Conservation (phyloP, 2,888 invertebrate genomes). For the Dinocampus coccinellae region DNA sequence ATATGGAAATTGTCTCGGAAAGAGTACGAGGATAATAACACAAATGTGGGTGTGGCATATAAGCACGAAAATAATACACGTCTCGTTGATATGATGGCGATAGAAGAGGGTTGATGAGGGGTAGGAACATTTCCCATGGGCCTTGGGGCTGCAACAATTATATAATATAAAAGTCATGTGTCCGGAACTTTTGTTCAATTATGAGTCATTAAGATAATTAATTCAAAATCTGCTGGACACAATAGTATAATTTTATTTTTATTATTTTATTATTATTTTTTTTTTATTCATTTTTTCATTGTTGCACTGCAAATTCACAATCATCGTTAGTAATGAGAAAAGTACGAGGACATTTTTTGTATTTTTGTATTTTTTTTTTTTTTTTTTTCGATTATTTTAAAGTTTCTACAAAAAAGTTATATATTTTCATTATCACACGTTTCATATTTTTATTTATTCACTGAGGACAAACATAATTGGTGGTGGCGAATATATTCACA, state of each 20-base stretch:
- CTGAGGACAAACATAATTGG: too few relatives aligned
- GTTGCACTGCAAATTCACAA: too few relatives aligned
- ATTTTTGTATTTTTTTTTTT: too few relatives aligned
- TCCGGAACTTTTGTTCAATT: constrained; percentile 32
- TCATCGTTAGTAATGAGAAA: too few relatives aligned
- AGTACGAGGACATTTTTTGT: too few relatives aligned
- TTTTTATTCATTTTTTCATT: neutral
- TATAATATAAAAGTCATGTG: constrained; percentile 27
- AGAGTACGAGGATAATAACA: constrained; percentile 2
- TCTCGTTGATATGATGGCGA: constrained; percentile 16
- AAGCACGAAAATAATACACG: constrained; percentile 1
- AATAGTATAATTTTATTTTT: neutral
- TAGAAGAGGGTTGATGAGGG: too few relatives aligned
- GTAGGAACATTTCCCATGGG: neutral
- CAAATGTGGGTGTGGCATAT: constrained; percentile 1
- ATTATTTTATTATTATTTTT: neutral
- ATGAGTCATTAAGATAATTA: constrained; percentile 42
- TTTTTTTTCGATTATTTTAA: too few relatives aligned
- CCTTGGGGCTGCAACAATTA: constrained; percentile 20
- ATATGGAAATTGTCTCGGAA: neutral
- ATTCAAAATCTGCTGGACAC: neutral
- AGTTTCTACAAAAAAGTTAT: too few relatives aligned
- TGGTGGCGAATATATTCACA: too few relatives aligned
- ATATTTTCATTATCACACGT: too few relatives aligned
- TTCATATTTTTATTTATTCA: too few relatives aligned